Percentiles rank a stretch among this genome's conserved stretches.
Evolutionary conservation across 2,113 vertebrate species (phyloP).

Genomic region (Ammodytes dubius): DNA sequence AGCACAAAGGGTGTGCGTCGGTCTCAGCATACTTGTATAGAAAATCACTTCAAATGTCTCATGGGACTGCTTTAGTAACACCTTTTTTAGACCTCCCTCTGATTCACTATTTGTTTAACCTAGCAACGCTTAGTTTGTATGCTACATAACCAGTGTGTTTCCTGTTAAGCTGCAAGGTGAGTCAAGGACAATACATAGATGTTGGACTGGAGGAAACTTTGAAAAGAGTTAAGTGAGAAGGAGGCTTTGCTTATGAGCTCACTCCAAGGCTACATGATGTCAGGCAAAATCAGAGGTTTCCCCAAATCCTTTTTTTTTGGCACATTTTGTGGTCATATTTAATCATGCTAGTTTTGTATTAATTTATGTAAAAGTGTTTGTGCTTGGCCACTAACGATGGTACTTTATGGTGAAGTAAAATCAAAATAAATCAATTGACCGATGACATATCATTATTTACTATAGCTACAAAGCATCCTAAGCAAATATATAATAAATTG

Average conservation of each 20-base stretch:
- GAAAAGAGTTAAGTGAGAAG: conserved; percentile 13
- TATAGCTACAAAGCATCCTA: neutral
- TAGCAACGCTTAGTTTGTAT: neutral
- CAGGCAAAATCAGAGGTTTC: conserved; percentile 1
- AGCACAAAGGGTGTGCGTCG: neutral
- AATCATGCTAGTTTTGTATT: neutral
- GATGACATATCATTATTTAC: neutral
- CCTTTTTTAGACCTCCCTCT: neutral
- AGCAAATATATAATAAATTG: neutral
- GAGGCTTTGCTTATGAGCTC: conserved; percentile 50
- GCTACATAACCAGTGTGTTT: neutral
- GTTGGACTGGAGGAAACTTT: conserved; percentile 14
- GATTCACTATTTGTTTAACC: neutral
- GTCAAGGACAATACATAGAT: conserved; percentile 1
- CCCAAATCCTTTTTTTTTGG: neutral
- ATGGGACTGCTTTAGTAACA: neutral
- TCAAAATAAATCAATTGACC: neutral
- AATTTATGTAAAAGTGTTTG: neutral
- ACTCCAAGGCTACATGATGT: conserved; percentile 16
- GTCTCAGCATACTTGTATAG: neutral
- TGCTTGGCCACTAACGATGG: too few species aligned
- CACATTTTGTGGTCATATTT: neutral
- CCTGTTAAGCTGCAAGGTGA: neutral
- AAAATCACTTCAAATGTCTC: neutral
- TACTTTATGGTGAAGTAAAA: neutral